Evolutionary conservation across 2,888 invertebrate species (phyloP).

Genomic region (Aphodius sticticus): DNA sequence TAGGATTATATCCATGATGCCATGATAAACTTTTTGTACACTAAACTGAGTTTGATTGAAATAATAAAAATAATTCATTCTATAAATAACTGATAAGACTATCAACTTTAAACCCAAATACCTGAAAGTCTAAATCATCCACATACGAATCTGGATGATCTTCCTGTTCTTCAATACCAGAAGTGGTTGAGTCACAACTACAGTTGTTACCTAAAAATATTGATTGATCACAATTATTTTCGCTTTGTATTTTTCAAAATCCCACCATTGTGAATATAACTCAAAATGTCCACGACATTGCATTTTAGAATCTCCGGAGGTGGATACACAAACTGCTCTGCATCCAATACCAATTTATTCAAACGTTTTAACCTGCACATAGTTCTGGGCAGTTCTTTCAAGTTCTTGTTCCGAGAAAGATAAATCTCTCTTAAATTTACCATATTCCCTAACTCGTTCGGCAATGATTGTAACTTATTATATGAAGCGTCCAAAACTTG

Average conservation of each 20-base stretch:
- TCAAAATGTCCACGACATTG: constrained; percentile 72
- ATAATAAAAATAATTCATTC: background rate
- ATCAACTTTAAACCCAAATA: constrained; percentile 9
- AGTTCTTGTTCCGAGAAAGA: constrained; percentile 66
- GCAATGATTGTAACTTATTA: constrained; percentile 72
- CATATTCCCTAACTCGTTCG: constrained; percentile 70
- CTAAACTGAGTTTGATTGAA: too few relatives aligned
- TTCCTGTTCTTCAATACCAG: background rate
- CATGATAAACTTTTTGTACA: too few relatives aligned
- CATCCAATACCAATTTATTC: constrained; percentile 68
- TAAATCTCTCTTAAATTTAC: constrained; percentile 68
- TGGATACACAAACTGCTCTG: constrained; percentile 71
- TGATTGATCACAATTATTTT: background rate
- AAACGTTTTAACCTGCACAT: constrained; percentile 72
- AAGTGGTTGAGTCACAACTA: constrained; percentile 26
- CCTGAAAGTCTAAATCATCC: constrained; percentile 37
- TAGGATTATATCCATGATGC: too few relatives aligned
- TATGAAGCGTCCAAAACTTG: constrained; percentile 74
- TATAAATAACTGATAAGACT: background rate
- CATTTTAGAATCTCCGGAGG: constrained; percentile 66
- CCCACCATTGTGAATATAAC: constrained; percentile 67
- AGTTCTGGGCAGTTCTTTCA: constrained; percentile 70
- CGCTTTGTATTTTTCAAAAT: background rate
- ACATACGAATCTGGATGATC: constrained; percentile 19
- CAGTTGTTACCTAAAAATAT: constrained; percentile 32